Conservation (phyloP, 1,140 invertebrate species). For the Dendroctonus ponderosae region DNA sequence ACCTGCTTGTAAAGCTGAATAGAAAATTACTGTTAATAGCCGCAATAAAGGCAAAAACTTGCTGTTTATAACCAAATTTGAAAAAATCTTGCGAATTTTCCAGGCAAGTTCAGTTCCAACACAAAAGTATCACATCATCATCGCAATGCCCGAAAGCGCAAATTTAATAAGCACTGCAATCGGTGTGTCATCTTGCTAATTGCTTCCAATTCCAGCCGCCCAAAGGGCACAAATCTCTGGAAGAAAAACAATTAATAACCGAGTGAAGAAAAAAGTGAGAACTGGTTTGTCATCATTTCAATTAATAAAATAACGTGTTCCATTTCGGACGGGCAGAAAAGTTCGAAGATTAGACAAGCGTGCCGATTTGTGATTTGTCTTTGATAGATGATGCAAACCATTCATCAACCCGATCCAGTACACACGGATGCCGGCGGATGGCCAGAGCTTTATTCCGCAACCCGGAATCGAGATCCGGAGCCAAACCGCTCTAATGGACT, state of each 20-base stretch:
- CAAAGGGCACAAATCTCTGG: constrained; percentile 21
- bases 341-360: constrained; percentile 41
- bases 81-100: too few species aligned
- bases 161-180: too few species aligned
- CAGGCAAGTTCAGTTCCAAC: too few species aligned
- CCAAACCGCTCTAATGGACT: constrained; percentile 45
- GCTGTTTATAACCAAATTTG: too few species aligned
- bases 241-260: constrained; percentile 31
- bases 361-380: constrained; percentile 51
- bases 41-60: too few species aligned
- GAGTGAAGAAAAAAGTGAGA: constrained; percentile 26
- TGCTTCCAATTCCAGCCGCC: constrained; percentile 2
- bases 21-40: too few species aligned
- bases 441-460: constrained; percentile 33
- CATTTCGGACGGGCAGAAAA: constrained; percentile 30
- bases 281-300: constrained; percentile 39
- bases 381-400: constrained; percentile 50
- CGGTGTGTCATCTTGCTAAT: constrained; percentile 3
- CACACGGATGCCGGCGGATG: constrained; percentile 37
- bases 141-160: too few species aligned
- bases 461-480: constrained; percentile 33
- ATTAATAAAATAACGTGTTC: constrained; percentile 41
- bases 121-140: too few species aligned
- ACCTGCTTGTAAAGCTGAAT: too few species aligned
- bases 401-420: constrained; percentile 49